Percentiles rank a stretch among this genome's conserved stretches.
Evolutionary conservation across 2,888 invertebrate species (phyloP).

Genomic region (Achlya flavicornis): DNA sequence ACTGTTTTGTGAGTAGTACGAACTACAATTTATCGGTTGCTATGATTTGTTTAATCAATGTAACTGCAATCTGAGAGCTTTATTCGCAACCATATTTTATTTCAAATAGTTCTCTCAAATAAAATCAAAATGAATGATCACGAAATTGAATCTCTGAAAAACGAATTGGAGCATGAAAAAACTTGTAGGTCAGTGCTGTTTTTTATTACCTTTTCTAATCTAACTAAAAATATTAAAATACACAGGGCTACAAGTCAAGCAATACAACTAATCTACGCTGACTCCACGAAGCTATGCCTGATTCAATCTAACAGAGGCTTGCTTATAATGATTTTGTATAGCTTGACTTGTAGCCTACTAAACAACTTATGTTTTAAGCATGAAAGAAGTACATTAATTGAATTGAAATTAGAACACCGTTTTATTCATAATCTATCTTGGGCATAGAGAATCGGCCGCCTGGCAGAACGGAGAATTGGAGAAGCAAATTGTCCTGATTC

Average conservation of each 20-base stretch:
- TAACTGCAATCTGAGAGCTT: background rate
- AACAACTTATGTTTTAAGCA: too few species aligned
- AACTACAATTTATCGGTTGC: constrained; percentile 15
- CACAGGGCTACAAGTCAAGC: too few species aligned
- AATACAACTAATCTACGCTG: too few species aligned
- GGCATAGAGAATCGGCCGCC: constrained; percentile 69
- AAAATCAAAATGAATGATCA: constrained; percentile 63
- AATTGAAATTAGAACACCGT: background rate
- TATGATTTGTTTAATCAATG: constrained; percentile 19
- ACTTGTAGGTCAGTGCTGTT: constrained; percentile 64
- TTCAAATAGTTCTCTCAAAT: constrained; percentile 16
- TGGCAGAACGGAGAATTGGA: constrained; percentile 79
- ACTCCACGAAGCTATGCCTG: too few species aligned
- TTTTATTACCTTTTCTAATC: constrained; percentile 4
- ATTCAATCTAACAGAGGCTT: too few species aligned
- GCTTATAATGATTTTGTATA: too few species aligned
- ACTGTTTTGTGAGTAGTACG: too few species aligned
- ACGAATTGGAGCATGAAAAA: constrained; percentile 78
- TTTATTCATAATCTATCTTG: background rate
- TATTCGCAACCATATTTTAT: constrained; percentile 17
- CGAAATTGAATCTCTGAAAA: constrained; percentile 75
- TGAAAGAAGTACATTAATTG: background rate
- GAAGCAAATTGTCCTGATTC: constrained; percentile 71
- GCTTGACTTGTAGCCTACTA: too few species aligned
- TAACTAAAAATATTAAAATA: background rate